A percentile compares a stretch with the other conserved stretches of the same genome.
Evolutionary conservation across 2,888 invertebrate species (phyloP).

Genomic region (Andrena trimmerana): DNA sequence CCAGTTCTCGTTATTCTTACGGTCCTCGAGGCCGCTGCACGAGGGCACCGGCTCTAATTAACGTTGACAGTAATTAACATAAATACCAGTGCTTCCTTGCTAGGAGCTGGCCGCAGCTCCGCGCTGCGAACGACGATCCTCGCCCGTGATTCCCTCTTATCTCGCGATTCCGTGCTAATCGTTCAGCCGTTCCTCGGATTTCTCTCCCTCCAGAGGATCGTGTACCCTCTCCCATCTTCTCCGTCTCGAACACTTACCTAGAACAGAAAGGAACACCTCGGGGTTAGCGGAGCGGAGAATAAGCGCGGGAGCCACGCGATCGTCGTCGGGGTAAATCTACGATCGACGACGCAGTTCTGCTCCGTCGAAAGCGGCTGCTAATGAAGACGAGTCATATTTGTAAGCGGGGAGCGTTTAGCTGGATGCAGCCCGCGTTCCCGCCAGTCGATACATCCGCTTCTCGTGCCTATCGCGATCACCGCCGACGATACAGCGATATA

Average conservation of each 20-base stretch:
- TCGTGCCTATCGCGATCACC: constrained; percentile 37
- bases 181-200: constrained; percentile 71
- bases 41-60: constrained; percentile 81
- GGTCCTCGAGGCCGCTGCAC: constrained; percentile 54
- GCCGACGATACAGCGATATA: constrained; percentile 37
- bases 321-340: not conserved
- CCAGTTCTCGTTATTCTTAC: constrained; percentile 61
- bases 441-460: constrained; percentile 28
- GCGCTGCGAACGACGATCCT: constrained; percentile 68
- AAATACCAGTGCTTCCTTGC: constrained; percentile 83
- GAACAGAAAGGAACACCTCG: constrained; percentile 58
- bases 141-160: constrained; percentile 76
- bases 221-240: not conserved
- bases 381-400: constrained; percentile 26
- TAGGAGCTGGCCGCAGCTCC: constrained; percentile 63
- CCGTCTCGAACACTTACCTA: constrained; percentile 66
- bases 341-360: not conserved
- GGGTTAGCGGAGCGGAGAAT: not conserved
- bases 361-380: not conserved
- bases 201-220: constrained; percentile 49
- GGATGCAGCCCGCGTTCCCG: constrained; percentile 10
- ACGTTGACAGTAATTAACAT: constrained; percentile 84
- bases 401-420: not conserved
- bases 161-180: constrained; percentile 78
- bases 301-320: not conserved